Conservation (phyloP, 2,797 vertebrate genomes). For the Coilia nasus region DNA sequence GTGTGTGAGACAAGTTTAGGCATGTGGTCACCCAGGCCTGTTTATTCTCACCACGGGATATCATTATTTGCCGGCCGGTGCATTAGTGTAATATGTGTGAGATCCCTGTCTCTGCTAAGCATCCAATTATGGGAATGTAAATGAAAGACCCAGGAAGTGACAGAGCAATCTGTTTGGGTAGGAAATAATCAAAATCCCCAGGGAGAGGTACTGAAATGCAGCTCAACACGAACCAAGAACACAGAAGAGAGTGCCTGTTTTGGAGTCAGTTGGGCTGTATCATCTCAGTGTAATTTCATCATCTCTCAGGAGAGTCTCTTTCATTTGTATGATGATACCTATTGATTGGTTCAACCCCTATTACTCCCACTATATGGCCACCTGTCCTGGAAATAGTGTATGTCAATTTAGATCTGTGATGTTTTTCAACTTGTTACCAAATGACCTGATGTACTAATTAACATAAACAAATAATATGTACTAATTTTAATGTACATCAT, state of each 20-base stretch:
- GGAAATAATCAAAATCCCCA: constrained; percentile 28
- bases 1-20: constrained; percentile 20
- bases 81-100: constrained; percentile 39
- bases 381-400: not conserved
- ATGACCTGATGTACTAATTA: not conserved
- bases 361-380: not conserved
- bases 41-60: constrained; percentile 41
- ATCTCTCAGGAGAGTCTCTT: constrained; percentile 25
- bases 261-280: not conserved
- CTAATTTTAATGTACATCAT: not conserved
- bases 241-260: not conserved
- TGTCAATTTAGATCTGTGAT: not conserved
- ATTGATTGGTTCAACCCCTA: constrained; percentile 34
- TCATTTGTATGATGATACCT: constrained; percentile 34
- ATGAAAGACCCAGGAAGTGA: constrained; percentile 38
- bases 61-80: constrained; percentile 27
- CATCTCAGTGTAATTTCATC: constrained; percentile 31
- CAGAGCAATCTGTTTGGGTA: constrained; percentile 38
- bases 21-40: constrained; percentile 18
- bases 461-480: not conserved
- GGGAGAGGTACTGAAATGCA: constrained; percentile 1
- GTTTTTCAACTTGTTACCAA: not conserved
- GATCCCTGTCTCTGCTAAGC: constrained; percentile 27
- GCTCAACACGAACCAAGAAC: not conserved
- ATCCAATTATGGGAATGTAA: constrained; percentile 31